Percentiles rank a stretch among this genome's conserved stretches.
Evolutionary conservation across 2,797 vertebrate species (phyloP).

Genomic region (Leptatherina wallacei): DNA sequence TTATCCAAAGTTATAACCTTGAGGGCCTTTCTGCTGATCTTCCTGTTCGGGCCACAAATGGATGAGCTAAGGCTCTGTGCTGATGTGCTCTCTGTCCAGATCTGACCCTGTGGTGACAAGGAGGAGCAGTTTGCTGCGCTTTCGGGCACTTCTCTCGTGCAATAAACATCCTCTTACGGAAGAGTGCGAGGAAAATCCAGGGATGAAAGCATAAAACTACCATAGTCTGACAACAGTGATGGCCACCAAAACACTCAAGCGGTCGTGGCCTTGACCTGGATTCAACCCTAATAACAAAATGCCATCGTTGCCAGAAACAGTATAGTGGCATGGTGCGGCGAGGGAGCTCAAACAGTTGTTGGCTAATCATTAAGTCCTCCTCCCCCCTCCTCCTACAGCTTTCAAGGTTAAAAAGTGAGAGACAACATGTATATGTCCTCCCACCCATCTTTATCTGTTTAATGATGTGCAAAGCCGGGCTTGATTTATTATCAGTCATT

Average conservation of each 20-base stretch:
- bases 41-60: conserved; percentile 61
- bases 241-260: conserved; percentile 35
- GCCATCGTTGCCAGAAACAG: conserved; percentile 28
- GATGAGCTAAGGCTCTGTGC: conserved; percentile 67
- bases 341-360: conserved; percentile 32
- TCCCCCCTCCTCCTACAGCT: conserved; percentile 6
- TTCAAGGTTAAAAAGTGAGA: conserved; percentile 63
- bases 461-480: conserved; percentile 60
- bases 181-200: conserved; percentile 23
- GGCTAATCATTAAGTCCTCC: conserved; percentile 51
- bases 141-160: conserved; percentile 58
- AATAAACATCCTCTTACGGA: conserved; percentile 26
- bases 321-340: conserved; percentile 25
- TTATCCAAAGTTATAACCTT: conserved; percentile 70
- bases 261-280: conserved; percentile 64
- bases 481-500: conserved; percentile 58
- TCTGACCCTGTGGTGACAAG: conserved; percentile 41
- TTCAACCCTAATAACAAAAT: conserved; percentile 34
- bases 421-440: conserved; percentile 38
- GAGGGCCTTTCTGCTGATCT: conserved; percentile 68
- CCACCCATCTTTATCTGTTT: conserved; percentile 58
- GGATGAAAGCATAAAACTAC: conserved; percentile 27
- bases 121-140: conserved; percentile 50
- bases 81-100: conserved; percentile 66
- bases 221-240: conserved; percentile 43